A percentile compares a stretch with the other conserved stretches of the same genome.
These are phyloP conservation scores for Mohoua ochrocephala DNA, from an alignment of 2,113 vertebrate species.

Conservation along the genomic window DNA sequence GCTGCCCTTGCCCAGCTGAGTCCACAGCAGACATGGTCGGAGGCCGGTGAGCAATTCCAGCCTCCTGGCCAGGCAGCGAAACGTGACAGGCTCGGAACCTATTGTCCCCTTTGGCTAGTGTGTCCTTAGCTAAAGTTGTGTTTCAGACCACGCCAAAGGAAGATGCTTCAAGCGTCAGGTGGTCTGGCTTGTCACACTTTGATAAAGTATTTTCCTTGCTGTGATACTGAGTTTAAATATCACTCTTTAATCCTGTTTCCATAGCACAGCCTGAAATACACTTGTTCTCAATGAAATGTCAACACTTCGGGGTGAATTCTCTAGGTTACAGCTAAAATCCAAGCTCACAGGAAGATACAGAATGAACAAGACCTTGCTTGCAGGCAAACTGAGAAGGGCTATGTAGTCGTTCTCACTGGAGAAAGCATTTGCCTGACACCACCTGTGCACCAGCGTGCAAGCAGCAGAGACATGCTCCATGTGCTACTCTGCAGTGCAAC, in stretches of 20 bases:
- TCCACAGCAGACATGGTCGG: not conserved
- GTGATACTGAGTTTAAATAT: not conserved
- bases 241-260: not conserved
- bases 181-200: not conserved
- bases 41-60: not conserved
- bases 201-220: not conserved
- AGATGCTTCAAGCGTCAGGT: not conserved
- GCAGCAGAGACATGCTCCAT: not conserved
- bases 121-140: not conserved
- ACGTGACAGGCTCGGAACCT: too few relatives aligned
- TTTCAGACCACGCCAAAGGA: not conserved
- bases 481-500: not conserved
- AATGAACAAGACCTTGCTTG: not conserved
- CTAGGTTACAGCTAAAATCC: not conserved
- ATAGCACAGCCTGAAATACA: not conserved
- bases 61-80: fast-evolving
- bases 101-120: not conserved
- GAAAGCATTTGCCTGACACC: not conserved
- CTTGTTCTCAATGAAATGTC: not conserved
- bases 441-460: not conserved
- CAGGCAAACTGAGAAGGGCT: not conserved
- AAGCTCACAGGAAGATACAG: not conserved
- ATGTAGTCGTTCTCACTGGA: not conserved
- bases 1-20: not conserved
- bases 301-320: not conserved